phyloP scores from a whole-genome alignment of 1,140 invertebrate genomes.

The Andricus grossulariae region DNA sequence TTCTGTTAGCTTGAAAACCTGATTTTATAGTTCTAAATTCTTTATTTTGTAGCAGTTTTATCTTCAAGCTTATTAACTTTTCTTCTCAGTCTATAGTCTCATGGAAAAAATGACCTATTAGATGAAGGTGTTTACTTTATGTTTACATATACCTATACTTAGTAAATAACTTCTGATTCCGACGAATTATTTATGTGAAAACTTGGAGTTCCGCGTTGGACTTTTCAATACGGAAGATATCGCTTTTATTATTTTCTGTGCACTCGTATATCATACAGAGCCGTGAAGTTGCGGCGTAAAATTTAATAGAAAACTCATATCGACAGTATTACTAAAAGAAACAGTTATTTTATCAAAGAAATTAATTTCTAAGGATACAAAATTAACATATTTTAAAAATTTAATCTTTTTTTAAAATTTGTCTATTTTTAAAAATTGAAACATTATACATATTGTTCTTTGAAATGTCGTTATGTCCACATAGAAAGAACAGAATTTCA shows the following conservation, averaged over 20 bases:
- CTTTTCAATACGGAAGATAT: constrained; percentile 30
- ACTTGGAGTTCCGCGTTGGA: constrained; percentile 25
- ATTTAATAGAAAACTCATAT: constrained; percentile 27
- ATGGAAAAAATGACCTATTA: background rate
- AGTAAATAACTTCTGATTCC: constrained; percentile 27
- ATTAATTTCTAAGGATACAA: no score
- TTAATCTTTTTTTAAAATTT: no score
- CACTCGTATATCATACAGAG: constrained; percentile 24
- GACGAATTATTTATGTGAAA: constrained; percentile 24
- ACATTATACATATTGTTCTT: no score
- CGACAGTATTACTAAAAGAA: background rate
- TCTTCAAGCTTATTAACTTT: no score
- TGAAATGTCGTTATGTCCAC: no score
- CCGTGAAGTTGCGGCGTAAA: constrained; percentile 15
- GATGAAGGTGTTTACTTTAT: background rate
- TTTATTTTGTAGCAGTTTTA: no score
- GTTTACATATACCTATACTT: constrained; percentile 14
- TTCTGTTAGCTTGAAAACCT: no score
- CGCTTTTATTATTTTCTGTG: constrained; percentile 21
- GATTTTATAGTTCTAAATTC: no score
- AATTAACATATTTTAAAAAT: no score
- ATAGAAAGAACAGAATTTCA: no score
- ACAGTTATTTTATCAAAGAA: background rate
- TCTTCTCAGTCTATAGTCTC: no score
- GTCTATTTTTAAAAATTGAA: no score